phyloP scores from a whole-genome alignment of 2,888 invertebrate genomes.

The Ophraella communa region DNA sequence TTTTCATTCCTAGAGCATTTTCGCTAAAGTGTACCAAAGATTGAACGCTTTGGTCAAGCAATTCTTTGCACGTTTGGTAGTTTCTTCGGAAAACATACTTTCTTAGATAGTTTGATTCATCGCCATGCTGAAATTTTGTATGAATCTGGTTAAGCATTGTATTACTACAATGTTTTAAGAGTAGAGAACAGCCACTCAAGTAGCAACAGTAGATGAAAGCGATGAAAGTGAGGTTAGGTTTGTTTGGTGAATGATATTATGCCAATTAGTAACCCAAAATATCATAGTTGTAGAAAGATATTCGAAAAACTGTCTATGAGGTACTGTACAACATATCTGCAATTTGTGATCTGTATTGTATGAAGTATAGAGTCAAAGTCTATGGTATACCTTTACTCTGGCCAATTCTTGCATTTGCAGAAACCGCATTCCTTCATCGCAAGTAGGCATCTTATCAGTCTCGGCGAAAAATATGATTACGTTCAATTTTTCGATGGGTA shows the following conservation, averaged over 20 bases:
- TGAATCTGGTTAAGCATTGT: no score
- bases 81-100: slow-evolving; percentile 12
- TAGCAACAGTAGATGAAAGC: no score
- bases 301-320: no score
- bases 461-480: slow-evolving; percentile 46
- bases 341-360: no score
- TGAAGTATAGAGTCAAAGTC: background rate
- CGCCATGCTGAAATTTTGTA: background rate
- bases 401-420: slow-evolving; percentile 40
- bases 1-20: slow-evolving; percentile 49
- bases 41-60: slow-evolving; percentile 41
- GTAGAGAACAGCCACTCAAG: no score
- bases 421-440: slow-evolving; percentile 32
- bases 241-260: no score
- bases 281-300: no score
- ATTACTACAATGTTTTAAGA: no score
- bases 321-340: no score
- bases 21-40: slow-evolving; percentile 48
- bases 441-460: slow-evolving; percentile 22
- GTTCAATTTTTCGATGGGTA: slow-evolving; percentile 25
- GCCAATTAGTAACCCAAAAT: no score
- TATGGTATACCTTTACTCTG: slow-evolving; percentile 34
- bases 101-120: background rate
- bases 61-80: slow-evolving; percentile 41
- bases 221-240: no score